Conservation (phyloP, 30 jellyfish, hydroid and myxozoan genomes). For the Nemopilema nomurai region DNA sequence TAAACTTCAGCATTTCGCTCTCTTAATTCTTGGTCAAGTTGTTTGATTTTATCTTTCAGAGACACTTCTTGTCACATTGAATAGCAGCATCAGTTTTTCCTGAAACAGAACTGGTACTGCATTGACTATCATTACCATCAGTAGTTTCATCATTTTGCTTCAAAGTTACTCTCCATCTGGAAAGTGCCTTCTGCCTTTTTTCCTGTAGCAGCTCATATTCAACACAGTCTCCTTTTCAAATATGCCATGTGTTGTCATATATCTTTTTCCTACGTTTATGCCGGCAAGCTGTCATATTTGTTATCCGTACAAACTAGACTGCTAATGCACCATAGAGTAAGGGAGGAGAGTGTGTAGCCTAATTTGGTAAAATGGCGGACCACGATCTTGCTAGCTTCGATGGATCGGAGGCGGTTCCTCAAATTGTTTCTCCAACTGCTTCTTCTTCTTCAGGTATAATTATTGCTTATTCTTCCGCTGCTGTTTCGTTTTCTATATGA, state of each 20-base stretch:
- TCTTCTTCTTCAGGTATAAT: background rate
- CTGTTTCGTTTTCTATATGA: background rate
- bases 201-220: background rate
- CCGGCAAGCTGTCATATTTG: background rate
- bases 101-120: background rate
- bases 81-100: background rate
- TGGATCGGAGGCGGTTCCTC: background rate
- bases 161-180: background rate
- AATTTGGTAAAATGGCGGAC: background rate
- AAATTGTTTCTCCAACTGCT: background rate
- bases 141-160: background rate
- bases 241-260: background rate
- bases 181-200: conserved; percentile 5
- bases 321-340: background rate
- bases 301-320: background rate
- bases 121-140: background rate
- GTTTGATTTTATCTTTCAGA: background rate
- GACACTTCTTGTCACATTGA: background rate
- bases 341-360: background rate
- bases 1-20: background rate
- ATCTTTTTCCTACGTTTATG: background rate
- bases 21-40: conserved; percentile 4
- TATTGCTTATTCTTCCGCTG: background rate
- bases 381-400: background rate
- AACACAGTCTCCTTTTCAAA: background rate